Conservation (phyloP, 1,140 invertebrate genomes). For the Ericerus pela region DNA sequence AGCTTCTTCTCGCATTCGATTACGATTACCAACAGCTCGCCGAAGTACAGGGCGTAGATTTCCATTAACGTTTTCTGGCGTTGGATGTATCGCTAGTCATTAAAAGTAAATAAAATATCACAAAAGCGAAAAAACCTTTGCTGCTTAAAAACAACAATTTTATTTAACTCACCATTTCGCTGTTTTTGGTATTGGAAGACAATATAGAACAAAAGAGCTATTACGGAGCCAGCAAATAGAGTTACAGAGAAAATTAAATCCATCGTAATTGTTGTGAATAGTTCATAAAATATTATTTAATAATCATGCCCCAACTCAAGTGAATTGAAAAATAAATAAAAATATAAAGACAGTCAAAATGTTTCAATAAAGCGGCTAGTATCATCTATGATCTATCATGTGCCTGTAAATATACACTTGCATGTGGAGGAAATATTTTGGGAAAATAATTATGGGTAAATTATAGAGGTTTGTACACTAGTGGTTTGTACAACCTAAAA, state of each 20-base stretch:
- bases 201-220: conserved; percentile 19
- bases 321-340: too few species aligned
- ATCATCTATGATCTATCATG: too few species aligned
- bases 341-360: too few species aligned
- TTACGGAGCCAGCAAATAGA: conserved; percentile 18
- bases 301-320: too few species aligned
- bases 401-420: too few species aligned
- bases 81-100: neutral
- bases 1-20: conserved; percentile 1
- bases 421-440: too few species aligned
- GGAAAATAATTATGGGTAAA: too few species aligned
- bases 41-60: neutral
- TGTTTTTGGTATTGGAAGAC: conserved; percentile 15
- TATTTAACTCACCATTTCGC: conserved; percentile 6
- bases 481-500: too few species aligned
- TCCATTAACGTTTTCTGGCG: neutral
- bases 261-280: conserved; percentile 13
- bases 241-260: conserved; percentile 19
- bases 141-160: neutral
- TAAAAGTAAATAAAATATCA: neutral
- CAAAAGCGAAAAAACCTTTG: neutral
- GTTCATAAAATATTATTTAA: too few species aligned
- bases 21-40: conserved; percentile 4
- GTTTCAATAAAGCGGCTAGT: too few species aligned
- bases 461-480: too few species aligned